Evolutionary conservation across 2,888 invertebrate species (phyloP).

Genomic region (Caenorhabditis sp.): DNA sequence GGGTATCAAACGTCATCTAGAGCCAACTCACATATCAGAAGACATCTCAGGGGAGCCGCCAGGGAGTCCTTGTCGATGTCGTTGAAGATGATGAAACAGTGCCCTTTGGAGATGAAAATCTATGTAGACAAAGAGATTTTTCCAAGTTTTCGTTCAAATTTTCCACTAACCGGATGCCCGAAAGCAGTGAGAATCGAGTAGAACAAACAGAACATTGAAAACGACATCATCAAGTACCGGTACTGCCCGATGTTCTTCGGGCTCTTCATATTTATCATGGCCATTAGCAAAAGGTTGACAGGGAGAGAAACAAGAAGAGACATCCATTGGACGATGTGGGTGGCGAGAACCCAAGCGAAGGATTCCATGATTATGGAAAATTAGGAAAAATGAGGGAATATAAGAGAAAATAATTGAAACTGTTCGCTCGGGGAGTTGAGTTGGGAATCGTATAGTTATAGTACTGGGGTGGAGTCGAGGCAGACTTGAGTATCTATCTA

Average conservation of each 20-base stretch:
- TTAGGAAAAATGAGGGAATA: background rate
- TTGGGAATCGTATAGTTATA: background rate
- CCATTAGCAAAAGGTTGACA: constrained; percentile 15
- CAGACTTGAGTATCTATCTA: too few species aligned
- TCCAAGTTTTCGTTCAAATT: too few species aligned
- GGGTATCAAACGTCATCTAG: background rate
- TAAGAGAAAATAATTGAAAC: too few species aligned
- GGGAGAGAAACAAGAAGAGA: constrained; percentile 11
- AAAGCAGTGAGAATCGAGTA: constrained; percentile 19
- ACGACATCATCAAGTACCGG: constrained; percentile 41
- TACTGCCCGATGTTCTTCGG: constrained; percentile 43
- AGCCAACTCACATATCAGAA: constrained; percentile 4
- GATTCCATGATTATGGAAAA: background rate
- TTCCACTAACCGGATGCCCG: constrained; percentile 5
- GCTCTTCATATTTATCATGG: constrained; percentile 23
- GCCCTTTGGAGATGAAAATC: background rate
- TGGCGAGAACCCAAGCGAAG: background rate
- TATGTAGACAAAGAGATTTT: too few species aligned
- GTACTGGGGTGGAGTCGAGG: too few species aligned
- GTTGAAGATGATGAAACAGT: constrained; percentile 18
- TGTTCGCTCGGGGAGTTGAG: too few species aligned
- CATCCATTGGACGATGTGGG: constrained; percentile 25
- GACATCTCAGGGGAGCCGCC: background rate
- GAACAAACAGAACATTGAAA: constrained; percentile 21
- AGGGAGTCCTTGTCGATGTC: constrained; percentile 9